These are phyloP conservation scores for Drosophila repleta DNA, from an alignment of 1,140 invertebrate genomes.

Conservation along the genomic window DNA sequence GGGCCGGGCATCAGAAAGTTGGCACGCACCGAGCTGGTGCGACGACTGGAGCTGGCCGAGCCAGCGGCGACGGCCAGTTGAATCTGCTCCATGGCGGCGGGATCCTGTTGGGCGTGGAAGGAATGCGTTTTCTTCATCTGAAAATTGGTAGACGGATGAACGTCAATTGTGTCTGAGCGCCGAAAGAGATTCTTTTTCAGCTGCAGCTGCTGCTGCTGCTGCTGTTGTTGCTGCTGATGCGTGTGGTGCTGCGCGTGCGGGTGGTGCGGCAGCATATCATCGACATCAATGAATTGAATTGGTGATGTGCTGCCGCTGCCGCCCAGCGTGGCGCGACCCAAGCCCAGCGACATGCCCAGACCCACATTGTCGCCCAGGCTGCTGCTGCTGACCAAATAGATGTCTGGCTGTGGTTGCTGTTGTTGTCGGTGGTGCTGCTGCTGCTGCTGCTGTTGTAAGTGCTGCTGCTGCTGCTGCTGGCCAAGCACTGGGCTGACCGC, in stretches of 20 bases:
- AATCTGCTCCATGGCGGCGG: slow-evolving; percentile 77
- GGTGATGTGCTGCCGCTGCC: slow-evolving; percentile 76
- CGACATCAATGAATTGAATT: slow-evolving; percentile 82
- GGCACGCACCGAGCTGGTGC: slow-evolving; percentile 80
- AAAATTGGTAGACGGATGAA: slow-evolving; percentile 83
- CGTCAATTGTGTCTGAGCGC: slow-evolving; percentile 83
- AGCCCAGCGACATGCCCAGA: slow-evolving; percentile 60
- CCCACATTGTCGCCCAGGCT: slow-evolving; percentile 78
- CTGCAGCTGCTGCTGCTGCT: slow-evolving; percentile 53
- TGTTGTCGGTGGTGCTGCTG: slow-evolving; percentile 34
- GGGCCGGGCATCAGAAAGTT: slow-evolving; percentile 80
- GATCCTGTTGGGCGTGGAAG: slow-evolving; percentile 83
- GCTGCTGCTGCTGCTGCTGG: slow-evolving; percentile 66
- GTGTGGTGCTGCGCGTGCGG: slow-evolving; percentile 24
- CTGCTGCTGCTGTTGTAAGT: slow-evolving; percentile 56
- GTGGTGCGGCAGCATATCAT: slow-evolving; percentile 73
- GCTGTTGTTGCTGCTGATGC: slow-evolving; percentile 36
- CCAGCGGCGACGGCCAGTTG: slow-evolving; percentile 65
- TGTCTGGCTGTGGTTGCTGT: slow-evolving; percentile 70
- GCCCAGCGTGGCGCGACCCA: slow-evolving; percentile 60
- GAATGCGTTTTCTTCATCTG: slow-evolving; percentile 84
- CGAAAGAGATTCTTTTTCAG: slow-evolving; percentile 80
- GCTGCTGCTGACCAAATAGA: slow-evolving; percentile 83
- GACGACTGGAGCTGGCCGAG: slow-evolving; percentile 72
- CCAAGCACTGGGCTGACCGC: slow-evolving; percentile 72